These are phyloP conservation scores for Rhombomys opimus DNA, from an alignment of 2,113 vertebrate species.

Conservation along the genomic window DNA sequence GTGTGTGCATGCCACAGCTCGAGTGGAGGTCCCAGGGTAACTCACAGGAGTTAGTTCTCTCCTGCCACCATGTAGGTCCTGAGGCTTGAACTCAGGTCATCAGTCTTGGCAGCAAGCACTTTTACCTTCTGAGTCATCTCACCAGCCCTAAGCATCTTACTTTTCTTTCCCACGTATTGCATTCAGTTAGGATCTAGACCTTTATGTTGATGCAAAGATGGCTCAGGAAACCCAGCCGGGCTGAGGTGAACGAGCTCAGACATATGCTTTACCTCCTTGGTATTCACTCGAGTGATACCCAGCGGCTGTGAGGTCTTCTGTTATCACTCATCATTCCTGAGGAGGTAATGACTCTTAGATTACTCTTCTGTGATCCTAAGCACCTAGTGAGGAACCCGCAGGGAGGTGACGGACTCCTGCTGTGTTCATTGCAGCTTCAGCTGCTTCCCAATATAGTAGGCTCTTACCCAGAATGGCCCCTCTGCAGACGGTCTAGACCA, in stretches of 20 bases:
- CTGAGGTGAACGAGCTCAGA: background rate
- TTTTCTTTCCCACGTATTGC: background rate
- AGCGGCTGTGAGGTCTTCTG: rapidly evolving
- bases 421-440: background rate
- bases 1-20: background rate
- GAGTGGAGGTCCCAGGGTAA: background rate
- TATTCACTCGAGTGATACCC: background rate
- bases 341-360: background rate
- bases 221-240: rapidly evolving
- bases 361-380: background rate
- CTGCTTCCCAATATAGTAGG: background rate
- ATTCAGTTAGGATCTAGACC: background rate
- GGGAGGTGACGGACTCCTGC: background rate
- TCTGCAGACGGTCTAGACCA: background rate
- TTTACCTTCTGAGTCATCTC: background rate
- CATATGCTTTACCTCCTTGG: too few species aligned
- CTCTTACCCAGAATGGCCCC: constrained; percentile 26
- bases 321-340: background rate
- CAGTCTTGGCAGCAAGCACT: background rate
- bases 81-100: background rate
- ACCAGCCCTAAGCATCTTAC: background rate
- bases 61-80: background rate
- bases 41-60: too few species aligned
- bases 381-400: background rate
- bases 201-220: background rate